Percentiles rank a stretch among this genome's conserved stretches.
phyloP scores from a whole-genome alignment of 2,797 vertebrate genomes.

The Melanotaenia trifasciata region DNA sequence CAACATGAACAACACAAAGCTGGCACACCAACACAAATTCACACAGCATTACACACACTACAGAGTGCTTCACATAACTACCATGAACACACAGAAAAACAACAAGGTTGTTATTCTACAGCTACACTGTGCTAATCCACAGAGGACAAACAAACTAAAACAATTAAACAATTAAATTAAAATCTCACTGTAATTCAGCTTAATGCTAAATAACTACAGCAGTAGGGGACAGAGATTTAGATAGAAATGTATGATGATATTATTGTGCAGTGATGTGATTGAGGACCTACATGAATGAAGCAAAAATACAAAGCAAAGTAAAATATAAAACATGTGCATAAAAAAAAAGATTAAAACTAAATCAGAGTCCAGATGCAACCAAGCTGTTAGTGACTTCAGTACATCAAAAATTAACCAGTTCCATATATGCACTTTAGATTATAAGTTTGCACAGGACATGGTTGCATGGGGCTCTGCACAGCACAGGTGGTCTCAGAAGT shows the following conservation, averaged over 20 bases:
- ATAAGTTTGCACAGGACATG: slow-evolving; percentile 33
- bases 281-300: slow-evolving; percentile 28
- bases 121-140: slow-evolving; percentile 40
- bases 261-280: slow-evolving; percentile 25
- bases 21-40: slow-evolving; percentile 30
- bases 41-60: slow-evolving; percentile 32
- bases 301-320: slow-evolving; percentile 25
- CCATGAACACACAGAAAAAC: slow-evolving; percentile 42
- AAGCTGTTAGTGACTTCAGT: slow-evolving; percentile 21
- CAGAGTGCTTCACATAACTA: slow-evolving; percentile 35
- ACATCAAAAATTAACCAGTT: slow-evolving; percentile 21
- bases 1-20: slow-evolving; percentile 21
- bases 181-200: slow-evolving; percentile 3
- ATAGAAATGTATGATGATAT: slow-evolving; percentile 12
- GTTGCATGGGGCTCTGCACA: slow-evolving; percentile 67
- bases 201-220: slow-evolving; percentile 20
- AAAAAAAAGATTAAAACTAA: slow-evolving; percentile 32
- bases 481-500: slow-evolving; percentile 40
- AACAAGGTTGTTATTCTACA: slow-evolving; percentile 31
- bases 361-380: slow-evolving; percentile 73
- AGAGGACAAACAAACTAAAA: slow-evolving; percentile 19
- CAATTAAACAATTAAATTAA: background rate
- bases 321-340: slow-evolving; percentile 49
- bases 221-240: slow-evolving; percentile 1
- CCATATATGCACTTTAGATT: slow-evolving; percentile 15